Evolutionary conservation across 1,140 invertebrate genomes (phyloP), one percentile per base, ranked within the genome.

Genomic region (Schlechtendalia chinensis): DNA sequence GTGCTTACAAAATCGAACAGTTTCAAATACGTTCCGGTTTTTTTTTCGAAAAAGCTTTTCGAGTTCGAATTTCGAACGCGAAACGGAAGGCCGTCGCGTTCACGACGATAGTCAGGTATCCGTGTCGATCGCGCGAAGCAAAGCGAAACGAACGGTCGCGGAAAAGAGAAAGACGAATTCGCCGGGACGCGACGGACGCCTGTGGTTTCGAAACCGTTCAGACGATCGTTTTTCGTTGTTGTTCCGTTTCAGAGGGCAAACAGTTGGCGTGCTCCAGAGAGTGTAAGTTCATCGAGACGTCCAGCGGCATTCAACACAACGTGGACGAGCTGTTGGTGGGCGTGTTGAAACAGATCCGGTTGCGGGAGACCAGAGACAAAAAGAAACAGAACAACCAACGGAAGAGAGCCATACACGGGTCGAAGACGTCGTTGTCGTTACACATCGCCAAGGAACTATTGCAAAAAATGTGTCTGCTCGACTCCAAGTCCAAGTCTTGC

Each of bases 201-300:
- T 39, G 32, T 39, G 32, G 32, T 39, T 39, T 8, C 32, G 32
- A 39, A 39, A 39, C 3, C 32, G 32, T n/a, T n/a, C n/a, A n/a
- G n/a, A 39, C 32, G 32, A 39, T 39, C n/a, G n/a, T n/a, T n/a
- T n/a, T 39, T 4, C 27, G 17, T 63, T n/a, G 17, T 3, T 32
- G 61, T 63, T 32, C 32, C 10, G 58, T 87, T 87, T n/a, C 88
- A 96, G 94, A 96, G 85, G 94, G 94, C 1, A 96, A 95, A 86
- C 88, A 91, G 29, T 85, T 96, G 83, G 94, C 94, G 0, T 91
- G 91, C 54, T 91, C 92, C n/a, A 89, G 91, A 84, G 93, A 95
- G 85, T 94, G 92, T 86, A 96, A 96, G 86, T 97, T 95, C 87
- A 96, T 96, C 82, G 95, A 97, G 85, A 95, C 94, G 1, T 96